Percentiles rank a stretch among this genome's conserved stretches.
phyloP scores from a whole-genome alignment of 2,113 vertebrate species.

The Felis chaus region DNA sequence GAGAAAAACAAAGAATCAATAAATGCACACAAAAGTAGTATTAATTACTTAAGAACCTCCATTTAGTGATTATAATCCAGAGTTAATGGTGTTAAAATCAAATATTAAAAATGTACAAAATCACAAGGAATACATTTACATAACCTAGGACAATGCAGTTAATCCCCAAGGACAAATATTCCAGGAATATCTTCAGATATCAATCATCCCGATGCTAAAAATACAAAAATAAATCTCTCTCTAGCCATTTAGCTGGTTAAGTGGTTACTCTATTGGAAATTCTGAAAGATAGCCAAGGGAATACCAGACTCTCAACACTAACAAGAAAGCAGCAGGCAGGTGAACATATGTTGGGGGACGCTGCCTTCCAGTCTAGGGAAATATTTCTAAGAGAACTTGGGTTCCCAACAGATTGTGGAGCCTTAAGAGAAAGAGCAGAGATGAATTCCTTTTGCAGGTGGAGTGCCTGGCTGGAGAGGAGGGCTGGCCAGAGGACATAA shows the following conservation, averaged over 20 bases:
- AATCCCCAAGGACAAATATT: background rate
- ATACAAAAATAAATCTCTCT: background rate
- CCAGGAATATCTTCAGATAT: background rate
- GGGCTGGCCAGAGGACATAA: background rate
- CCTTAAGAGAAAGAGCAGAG: background rate
- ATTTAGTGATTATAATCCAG: background rate
- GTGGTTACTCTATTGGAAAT: background rate
- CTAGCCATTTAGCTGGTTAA: background rate
- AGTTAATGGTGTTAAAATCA: background rate
- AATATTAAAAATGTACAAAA: background rate
- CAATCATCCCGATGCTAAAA: background rate
- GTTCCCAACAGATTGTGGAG: conserved; percentile 46
- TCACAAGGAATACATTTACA: conserved; percentile 23
- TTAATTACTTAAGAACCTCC: background rate
- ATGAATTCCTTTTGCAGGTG: conserved; percentile 25
- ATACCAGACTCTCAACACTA: background rate
- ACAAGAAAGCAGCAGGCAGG: background rate
- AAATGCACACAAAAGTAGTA: background rate
- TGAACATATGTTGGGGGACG: background rate
- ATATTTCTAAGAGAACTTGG: background rate
- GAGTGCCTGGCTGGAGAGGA: background rate
- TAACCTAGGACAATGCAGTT: background rate
- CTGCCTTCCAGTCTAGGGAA: background rate
- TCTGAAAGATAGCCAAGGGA: background rate
- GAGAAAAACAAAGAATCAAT: background rate